phyloP scores from a whole-genome alignment of 2,888 invertebrate genomes.

The Drosophila paranaensis region DNA sequence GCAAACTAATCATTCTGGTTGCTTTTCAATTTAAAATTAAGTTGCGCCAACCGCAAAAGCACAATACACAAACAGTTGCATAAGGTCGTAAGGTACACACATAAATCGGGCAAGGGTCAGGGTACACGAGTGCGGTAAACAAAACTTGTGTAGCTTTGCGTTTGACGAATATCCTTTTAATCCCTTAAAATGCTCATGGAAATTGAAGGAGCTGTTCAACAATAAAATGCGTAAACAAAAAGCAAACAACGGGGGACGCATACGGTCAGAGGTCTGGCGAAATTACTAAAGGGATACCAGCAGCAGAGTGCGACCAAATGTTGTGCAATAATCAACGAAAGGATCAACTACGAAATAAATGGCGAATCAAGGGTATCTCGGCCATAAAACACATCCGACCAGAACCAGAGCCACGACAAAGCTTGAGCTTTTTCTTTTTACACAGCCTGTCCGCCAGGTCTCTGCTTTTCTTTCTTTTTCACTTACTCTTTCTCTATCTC shows the following conservation, averaged over 20 bases:
- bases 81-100: neutral
- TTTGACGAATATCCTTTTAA: constrained; percentile 80
- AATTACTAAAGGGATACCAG: constrained; percentile 54
- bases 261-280: constrained; percentile 74
- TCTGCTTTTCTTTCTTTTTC: constrained; percentile 6
- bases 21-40: constrained; percentile 3
- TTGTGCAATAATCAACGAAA: constrained; percentile 78
- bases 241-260: constrained; percentile 51
- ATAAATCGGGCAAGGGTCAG: constrained; percentile 6
- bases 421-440: constrained; percentile 36
- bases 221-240: constrained; percentile 70
- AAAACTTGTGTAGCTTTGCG: constrained; percentile 67
- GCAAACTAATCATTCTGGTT: too few relatives aligned
- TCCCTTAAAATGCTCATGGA: constrained; percentile 77
- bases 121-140: constrained; percentile 44
- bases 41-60: constrained; percentile 49
- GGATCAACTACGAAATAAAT: constrained; percentile 80
- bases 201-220: constrained; percentile 62
- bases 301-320: constrained; percentile 59
- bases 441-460: constrained; percentile 13
- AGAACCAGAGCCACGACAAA: constrained; percentile 53
- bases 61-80: constrained; percentile 31
- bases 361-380: constrained; percentile 76
- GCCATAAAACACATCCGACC: constrained; percentile 75
- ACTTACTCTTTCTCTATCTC: neutral